Percentiles rank a stretch among this genome's conserved stretches.
phyloP scores from a whole-genome alignment of 2,888 invertebrate species.

The Pseudeuparius sepicola region DNA sequence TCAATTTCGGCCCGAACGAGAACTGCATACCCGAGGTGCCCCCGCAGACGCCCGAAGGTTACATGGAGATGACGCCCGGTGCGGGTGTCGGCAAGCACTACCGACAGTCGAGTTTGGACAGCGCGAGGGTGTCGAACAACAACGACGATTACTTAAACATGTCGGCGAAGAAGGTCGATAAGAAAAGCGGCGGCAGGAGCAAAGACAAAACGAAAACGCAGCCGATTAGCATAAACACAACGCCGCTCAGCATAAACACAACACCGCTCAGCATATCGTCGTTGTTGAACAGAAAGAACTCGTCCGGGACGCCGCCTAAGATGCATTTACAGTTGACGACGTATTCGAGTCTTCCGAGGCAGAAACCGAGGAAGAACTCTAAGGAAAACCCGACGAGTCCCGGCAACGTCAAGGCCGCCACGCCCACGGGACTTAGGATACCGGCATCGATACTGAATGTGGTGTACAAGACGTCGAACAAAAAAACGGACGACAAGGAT shows the following conservation, averaged over 20 bases:
- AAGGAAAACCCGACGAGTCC: conserved; percentile 39
- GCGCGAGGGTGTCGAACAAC: conserved; percentile 27
- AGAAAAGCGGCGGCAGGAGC: conserved; percentile 21
- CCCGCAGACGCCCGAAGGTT: conserved; percentile 46
- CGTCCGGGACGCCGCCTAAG: conserved; percentile 39
- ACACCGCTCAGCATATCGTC: conserved; percentile 25
- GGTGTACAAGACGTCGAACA: conserved; percentile 23
- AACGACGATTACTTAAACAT: conserved; percentile 47
- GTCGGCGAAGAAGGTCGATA: conserved; percentile 30
- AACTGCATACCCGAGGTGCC: conserved; percentile 12
- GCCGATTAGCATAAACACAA: conserved; percentile 51
- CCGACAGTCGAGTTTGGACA: conserved; percentile 33
- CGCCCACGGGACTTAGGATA: conserved; percentile 27
- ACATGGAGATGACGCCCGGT: conserved; percentile 55
- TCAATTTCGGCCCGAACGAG: conserved; percentile 8
- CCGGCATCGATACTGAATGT: conserved; percentile 31
- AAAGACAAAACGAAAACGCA: conserved; percentile 45
- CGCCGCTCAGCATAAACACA: conserved; percentile 20
- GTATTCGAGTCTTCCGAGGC: conserved; percentile 40
- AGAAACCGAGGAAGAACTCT: conserved; percentile 24
- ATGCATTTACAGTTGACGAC: conserved; percentile 42
- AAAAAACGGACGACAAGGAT: conserved; percentile 24
- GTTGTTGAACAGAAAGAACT: conserved; percentile 33
- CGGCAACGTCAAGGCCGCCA: conserved; percentile 26
- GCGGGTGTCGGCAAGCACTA: conserved; percentile 21